Conservation (phyloP, 2,797 vertebrate genomes). For the Tokudaia muenninki region DNA sequence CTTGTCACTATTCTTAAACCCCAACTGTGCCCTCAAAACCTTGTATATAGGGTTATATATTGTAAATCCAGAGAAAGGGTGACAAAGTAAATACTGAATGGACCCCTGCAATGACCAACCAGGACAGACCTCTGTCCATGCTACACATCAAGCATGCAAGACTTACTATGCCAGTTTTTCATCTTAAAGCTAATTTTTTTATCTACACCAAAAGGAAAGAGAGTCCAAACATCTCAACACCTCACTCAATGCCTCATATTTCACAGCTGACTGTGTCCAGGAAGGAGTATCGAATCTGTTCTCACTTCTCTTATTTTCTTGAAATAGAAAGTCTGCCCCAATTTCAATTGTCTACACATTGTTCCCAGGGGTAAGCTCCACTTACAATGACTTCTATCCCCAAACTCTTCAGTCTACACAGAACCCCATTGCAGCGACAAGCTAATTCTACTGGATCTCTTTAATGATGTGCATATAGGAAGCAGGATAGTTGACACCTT, state of each 20-base stretch:
- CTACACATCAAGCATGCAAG: accelerated
- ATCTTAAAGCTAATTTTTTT: not conserved
- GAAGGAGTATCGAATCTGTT: slow-evolving; percentile 29
- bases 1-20: not conserved
- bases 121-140: not conserved
- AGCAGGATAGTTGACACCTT: not conserved
- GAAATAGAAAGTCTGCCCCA: not conserved
- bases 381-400: not conserved
- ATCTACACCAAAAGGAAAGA: not conserved
- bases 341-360: not conserved
- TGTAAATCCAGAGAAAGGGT: slow-evolving; percentile 8
- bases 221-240: not conserved
- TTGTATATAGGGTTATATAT: not conserved
- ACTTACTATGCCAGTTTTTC: not conserved
- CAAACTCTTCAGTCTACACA: not conserved
- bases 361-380: not conserved
- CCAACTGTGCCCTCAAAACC: not conserved
- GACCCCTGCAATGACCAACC: not conserved
- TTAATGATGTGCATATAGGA: not conserved
- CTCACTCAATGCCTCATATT: not conserved
- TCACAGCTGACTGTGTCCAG: not conserved
- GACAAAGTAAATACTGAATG: not conserved
- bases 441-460: not conserved
- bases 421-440: not conserved
- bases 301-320: not conserved